phyloP scores from a whole-genome alignment of 2,888 invertebrate genomes.

The Epinotia brunnichana region DNA sequence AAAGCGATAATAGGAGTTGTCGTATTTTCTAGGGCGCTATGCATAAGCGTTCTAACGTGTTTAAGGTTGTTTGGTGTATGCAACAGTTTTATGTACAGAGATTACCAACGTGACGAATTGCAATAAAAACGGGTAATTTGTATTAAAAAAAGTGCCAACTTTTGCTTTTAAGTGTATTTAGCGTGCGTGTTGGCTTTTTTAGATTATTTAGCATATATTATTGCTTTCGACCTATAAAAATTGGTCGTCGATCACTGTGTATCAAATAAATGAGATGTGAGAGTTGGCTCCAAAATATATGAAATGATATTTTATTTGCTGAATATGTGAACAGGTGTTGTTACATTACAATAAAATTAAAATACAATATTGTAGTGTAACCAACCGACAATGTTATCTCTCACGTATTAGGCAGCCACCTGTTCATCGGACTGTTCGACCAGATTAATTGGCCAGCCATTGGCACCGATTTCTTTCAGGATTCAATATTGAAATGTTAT shows the following conservation, averaged over 20 bases:
- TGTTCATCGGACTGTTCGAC: too few species aligned
- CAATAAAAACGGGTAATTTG: background rate
- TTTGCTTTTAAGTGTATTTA: background rate
- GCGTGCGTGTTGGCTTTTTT: background rate
- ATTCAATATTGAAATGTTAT: too few species aligned
- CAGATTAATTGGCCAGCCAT: too few species aligned
- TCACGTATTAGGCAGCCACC: too few species aligned
- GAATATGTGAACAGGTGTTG: too few species aligned
- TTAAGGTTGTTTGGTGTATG: background rate
- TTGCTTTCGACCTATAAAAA: background rate
- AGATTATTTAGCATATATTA: background rate
- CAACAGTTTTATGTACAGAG: background rate
- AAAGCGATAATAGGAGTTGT: background rate
- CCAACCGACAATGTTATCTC: too few species aligned
- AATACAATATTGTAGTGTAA: too few species aligned
- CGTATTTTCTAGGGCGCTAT: constrained; percentile 7
- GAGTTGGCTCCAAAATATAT: background rate
- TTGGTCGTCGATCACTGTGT: background rate
- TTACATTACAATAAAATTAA: too few species aligned
- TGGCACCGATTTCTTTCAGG: too few species aligned
- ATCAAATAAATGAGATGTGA: background rate
- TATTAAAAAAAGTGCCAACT: background rate
- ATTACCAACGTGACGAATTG: background rate
- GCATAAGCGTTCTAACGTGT: constrained; percentile 11
- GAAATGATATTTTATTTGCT: too few species aligned